Evolutionary conservation across 2,113 vertebrate genomes (phyloP).

Genomic region (Okapia johnstoni): DNA sequence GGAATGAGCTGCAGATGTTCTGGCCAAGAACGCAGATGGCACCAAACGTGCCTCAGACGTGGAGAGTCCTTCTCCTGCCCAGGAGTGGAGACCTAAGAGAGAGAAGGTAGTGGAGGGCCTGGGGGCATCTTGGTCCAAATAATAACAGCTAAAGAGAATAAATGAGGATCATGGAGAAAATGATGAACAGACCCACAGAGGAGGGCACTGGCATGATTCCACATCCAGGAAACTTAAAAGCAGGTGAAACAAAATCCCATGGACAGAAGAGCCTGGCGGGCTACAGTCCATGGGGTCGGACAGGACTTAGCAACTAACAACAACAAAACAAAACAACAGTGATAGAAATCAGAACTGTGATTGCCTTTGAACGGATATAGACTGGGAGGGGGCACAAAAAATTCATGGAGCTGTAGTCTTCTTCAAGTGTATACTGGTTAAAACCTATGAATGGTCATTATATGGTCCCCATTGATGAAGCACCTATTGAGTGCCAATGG

Average conservation of each 20-base stretch:
- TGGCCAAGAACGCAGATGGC: accelerated
- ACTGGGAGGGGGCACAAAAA: background rate
- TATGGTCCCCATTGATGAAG: background rate
- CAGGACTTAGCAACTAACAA: background rate
- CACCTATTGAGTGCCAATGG: background rate
- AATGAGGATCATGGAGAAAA: accelerated
- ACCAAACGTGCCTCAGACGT: background rate
- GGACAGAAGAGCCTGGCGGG: background rate
- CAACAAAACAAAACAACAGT: accelerated
- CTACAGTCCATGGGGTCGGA: background rate
- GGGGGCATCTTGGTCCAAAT: background rate
- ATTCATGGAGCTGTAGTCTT: accelerated
- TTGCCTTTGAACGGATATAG: accelerated
- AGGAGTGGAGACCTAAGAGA: conserved; percentile 35
- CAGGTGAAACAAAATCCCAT: background rate
- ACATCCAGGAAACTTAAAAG: accelerated
- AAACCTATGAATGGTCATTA: accelerated
- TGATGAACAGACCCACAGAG: accelerated
- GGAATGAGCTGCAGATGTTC: background rate
- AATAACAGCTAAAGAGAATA: background rate
- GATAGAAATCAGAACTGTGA: background rate
- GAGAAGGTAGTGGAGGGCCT: background rate
- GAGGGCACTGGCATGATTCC: accelerated
- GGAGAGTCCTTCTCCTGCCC: background rate
- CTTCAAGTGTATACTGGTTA: background rate